Base-by-base conservation (phyloP, 2,888 invertebrate species). In the Cheilosia impressa region DNA sequence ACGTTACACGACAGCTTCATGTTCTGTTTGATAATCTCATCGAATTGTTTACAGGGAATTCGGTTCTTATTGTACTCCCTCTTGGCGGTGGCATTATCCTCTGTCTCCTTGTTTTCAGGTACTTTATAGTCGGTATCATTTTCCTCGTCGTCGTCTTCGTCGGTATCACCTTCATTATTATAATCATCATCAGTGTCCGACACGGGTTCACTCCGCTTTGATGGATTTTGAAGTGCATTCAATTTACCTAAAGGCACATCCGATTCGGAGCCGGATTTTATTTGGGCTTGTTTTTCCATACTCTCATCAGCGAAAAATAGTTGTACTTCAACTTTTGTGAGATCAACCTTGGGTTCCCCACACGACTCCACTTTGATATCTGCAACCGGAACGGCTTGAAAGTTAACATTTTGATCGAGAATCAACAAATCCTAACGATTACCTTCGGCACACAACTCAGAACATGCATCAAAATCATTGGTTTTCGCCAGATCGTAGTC, bases 1-100 rank as follows among this genome's bases (percentile, higher is more conserved):
- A 88, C 65, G 38, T 80, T 78, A 60, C 89, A 89, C 1, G 82
- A 73, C 13, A 89, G 53, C n/a, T 81, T 24, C 22, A 87, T 88
- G 58, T 88, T 76, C 24, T 81, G 27, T 3, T 87, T 87, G 38
- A 89, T 89, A 22, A 89, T 77, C 0, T 66, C 71, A 55, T 89
- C 89, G 4, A 81, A 87, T n/a, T 88, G 80, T 13, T 57, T 69
- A 2, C 73, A 65, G 0, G 57, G 41, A n/a, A 79, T 6, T 22
- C n/a, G 17, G 3, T 50, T 15, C 13, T 10, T 15, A 9, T 38
- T 38, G 1, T 5, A 52, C 24, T 43, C 19, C 15, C 13, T 7
- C 15, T 19, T 50, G 50, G 4, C 13, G 6, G 24, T 3, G 52
- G 52, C 5, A 52, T n/a, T 24, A 4, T 22, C 15, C 5, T 22